phyloP scores from a whole-genome alignment of 2,113 vertebrate species.

The Pelodiscus sinensis region DNA sequence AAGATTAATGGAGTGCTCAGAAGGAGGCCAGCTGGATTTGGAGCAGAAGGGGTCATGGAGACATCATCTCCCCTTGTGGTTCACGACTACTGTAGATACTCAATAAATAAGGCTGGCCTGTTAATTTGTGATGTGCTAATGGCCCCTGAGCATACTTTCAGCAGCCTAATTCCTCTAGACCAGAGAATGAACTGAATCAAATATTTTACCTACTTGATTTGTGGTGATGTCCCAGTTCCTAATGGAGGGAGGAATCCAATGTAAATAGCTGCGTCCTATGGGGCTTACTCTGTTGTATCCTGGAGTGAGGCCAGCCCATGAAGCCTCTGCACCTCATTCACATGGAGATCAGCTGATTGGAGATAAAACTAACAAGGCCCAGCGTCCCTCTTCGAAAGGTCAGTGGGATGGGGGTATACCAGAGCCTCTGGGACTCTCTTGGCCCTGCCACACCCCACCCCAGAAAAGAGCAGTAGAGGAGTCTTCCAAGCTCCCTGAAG shows the following conservation, averaged over 20 bases:
- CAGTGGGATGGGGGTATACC: too few relatives aligned
- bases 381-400: too few relatives aligned
- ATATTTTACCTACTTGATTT: not conserved
- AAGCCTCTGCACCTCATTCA: not conserved
- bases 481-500: too few relatives aligned
- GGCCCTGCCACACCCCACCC: too few relatives aligned
- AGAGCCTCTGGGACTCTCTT: too few relatives aligned
- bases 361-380: not conserved
- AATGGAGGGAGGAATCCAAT: not conserved
- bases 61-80: not conserved
- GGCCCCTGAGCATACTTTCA: not conserved
- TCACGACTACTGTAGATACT: not conserved
- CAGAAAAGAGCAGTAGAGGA: too few relatives aligned
- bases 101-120: not conserved
- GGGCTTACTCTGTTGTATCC: not conserved
- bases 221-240: not conserved
- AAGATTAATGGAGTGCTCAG: not conserved
- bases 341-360: not conserved
- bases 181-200: not conserved
- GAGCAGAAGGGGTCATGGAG: not conserved
- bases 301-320: not conserved
- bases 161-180: accelerated
- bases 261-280: not conserved
- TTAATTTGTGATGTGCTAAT: not conserved
- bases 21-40: not conserved